Percentiles rank a stretch among this genome's conserved stretches.
These are phyloP conservation scores for Lepilemur septentrionalis DNA, from an alignment of 2,797 vertebrate genomes.

Conservation along the genomic window DNA sequence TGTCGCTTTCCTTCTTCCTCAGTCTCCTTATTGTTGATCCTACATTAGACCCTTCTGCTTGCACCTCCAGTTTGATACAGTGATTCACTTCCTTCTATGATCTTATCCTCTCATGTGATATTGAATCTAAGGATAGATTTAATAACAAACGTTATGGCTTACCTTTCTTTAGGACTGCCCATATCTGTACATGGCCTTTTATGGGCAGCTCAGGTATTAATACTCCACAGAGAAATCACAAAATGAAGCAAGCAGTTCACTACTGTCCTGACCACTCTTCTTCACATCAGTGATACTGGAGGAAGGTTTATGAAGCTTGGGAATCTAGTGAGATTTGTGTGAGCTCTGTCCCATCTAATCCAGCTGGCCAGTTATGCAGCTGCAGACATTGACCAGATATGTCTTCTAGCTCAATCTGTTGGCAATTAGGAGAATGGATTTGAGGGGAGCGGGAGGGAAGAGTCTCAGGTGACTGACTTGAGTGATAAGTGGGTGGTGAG, in stretches of 20 bases:
- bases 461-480: background rate
- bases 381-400: background rate
- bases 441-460: background rate
- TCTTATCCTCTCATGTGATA: background rate
- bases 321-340: background rate
- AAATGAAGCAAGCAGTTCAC: background rate
- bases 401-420: background rate
- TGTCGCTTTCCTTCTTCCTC: background rate
- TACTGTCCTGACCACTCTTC: background rate
- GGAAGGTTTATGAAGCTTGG: background rate
- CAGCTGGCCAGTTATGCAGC: background rate
- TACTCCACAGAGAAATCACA: conserved; percentile 13
- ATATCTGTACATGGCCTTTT: background rate
- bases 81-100: background rate
- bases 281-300: background rate
- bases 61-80: background rate
- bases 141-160: background rate
- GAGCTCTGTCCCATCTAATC: background rate
- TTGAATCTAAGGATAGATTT: background rate
- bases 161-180: background rate
- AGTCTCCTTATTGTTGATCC: background rate
- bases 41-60: background rate
- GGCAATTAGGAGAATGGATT: background rate
- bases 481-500: background rate
- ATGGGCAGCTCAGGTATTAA: background rate